Base-by-base conservation (phyloP, 37 sponge, comb jelly and placozoan species). In the Beroe forskalii region DNA sequence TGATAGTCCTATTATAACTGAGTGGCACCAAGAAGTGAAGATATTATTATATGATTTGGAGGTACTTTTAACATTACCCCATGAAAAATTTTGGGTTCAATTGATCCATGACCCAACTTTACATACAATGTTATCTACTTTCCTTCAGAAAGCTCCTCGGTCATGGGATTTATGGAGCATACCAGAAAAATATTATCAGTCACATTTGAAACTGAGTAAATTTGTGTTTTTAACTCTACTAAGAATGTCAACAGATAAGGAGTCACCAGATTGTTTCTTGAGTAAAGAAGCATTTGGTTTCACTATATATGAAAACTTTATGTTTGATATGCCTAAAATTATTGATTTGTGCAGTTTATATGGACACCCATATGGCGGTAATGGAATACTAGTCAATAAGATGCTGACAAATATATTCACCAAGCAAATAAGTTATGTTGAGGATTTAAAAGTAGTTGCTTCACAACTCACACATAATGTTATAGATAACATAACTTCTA, bases 291-390 rank as follows among this genome's bases (percentile, higher is more conserved):
- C 86, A 24, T 80, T 80, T 43, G 86, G 86, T 12, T 80, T 42
- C 31, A 80, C 86, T 33, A 80, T 80, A 3, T 80, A 80, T 44
- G 86, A 80, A 37, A 80, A 80, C 55, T 80, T 38, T 25, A 80
- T 80, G 86, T 80, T 80, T 80, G 86, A 80, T 41, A 44, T 80
- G 3, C 86, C 86, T 6, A 80, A 80, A 38, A 41, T 80, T 22
- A 80, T 80, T 17, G 86, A 80, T 80, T 41, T 80, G 12, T 80
- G 86, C 86, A 80, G 86, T 43, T 43, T 80, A 44, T 80, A 80
- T 44, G 86, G 86, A 23, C 60, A 80, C n/a, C 86, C 86, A 25
- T 41, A 80, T 41, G 86, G 86, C n/a, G 86, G 86, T 40, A 80
- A 80, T 42, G 86, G 86, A 24, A 25, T 27, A n/a, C 60, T 80